These are phyloP conservation scores for Macaca mulatta DNA, from an alignment of 2,113 vertebrate genomes.

Conservation along the genomic window DNA sequence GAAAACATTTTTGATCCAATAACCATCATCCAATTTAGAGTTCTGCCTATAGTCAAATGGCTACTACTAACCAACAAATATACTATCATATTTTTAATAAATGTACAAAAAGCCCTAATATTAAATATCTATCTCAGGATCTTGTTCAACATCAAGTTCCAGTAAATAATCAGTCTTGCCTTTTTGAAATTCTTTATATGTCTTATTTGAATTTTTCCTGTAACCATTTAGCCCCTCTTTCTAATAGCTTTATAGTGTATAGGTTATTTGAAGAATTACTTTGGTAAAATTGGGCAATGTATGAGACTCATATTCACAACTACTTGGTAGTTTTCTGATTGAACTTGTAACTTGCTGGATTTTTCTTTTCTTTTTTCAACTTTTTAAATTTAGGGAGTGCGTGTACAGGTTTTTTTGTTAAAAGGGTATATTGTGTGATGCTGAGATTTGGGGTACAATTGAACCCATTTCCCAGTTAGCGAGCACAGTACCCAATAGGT, in stretches of 20 bases:
- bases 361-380: background rate
- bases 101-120: background rate
- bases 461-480: too few species aligned
- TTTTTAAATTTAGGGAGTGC: too few species aligned
- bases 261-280: conserved; percentile 1
- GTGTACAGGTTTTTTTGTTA: too few species aligned
- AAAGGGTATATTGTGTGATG: too few species aligned
- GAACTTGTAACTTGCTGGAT: background rate
- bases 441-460: too few species aligned
- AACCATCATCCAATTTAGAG: background rate
- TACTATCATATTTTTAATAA: conserved; percentile 9
- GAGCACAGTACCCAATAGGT: too few species aligned
- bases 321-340: conserved; percentile 6
- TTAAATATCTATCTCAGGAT: background rate
- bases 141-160: background rate
- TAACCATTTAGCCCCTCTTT: background rate
- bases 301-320: background rate
- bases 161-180: background rate
- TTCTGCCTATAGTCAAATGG: conserved; percentile 5
- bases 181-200: background rate
- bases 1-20: background rate
- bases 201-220: background rate
- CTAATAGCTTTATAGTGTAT: background rate
- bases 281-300: background rate
- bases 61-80: background rate